Conservation (phyloP, 1,140 invertebrate genomes). For the Diabrotica virgifera region DNA sequence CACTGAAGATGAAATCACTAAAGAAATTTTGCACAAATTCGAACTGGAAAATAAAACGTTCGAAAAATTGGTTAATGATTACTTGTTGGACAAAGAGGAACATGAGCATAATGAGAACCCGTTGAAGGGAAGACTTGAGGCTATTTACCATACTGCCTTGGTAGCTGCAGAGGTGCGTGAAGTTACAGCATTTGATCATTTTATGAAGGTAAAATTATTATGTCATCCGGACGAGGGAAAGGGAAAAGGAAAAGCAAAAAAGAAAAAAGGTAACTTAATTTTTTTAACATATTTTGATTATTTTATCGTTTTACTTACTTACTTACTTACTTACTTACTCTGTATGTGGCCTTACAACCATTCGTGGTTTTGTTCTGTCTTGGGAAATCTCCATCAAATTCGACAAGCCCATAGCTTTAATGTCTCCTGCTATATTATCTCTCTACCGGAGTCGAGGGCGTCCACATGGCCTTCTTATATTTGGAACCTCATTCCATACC, state of each 20-base stretch:
- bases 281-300: no score
- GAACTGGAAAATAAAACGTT: constrained; percentile 9
- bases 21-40: constrained; percentile 6
- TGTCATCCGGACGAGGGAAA: background rate
- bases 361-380: no score
- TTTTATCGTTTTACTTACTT: no score
- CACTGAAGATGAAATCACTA: background rate
- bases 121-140: background rate
- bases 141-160: constrained; percentile 3
- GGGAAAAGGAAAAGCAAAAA: constrained; percentile 16
- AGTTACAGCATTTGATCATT: background rate
- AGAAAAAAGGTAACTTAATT: constrained; percentile 3
- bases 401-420: no score
- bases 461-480: no score
- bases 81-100: constrained; percentile 1
- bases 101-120: constrained; percentile 1
- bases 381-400: no score
- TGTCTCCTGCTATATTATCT: no score
- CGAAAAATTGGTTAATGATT: constrained; percentile 4
- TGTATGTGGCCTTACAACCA: no score
- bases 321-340: no score
- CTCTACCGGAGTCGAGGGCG: no score
- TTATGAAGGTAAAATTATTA: constrained; percentile 6
- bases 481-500: no score
- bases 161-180: background rate